These are phyloP conservation scores for Halesus radiatus DNA, from an alignment of 1,140 invertebrate species.

Conservation along the genomic window DNA sequence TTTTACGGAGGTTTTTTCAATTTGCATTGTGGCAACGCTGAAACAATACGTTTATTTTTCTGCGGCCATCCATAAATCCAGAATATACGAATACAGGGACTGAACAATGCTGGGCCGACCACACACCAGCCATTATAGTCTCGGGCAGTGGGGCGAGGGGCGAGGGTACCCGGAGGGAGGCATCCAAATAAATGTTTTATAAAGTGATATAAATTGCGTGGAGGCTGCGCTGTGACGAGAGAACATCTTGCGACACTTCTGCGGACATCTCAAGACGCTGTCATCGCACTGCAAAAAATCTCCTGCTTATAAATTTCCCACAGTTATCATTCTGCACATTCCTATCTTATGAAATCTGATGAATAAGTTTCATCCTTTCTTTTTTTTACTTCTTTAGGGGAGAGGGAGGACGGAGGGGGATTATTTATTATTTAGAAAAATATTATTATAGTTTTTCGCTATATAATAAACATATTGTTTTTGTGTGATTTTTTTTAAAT, in stretches of 20 bases:
- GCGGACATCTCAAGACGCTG: background rate
- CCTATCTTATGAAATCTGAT: no score
- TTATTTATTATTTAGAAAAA: no score
- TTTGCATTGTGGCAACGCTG: conserved; percentile 45
- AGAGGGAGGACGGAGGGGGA: no score
- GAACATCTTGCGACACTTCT: background rate
- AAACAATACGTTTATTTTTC: conserved; percentile 53
- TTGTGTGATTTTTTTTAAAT: no score
- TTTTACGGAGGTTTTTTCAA: conserved; percentile 40
- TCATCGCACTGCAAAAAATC: background rate
- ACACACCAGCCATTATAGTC: conserved; percentile 10
- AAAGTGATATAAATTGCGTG: conserved; percentile 6
- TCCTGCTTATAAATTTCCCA: background rate
- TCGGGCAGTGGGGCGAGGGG: no score
- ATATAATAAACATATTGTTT: no score
- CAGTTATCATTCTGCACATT: no score
- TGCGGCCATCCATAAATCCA: conserved; percentile 43
- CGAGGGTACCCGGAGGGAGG: background rate
- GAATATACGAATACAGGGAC: conserved; percentile 43
- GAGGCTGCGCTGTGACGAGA: background rate
- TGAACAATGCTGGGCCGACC: conserved; percentile 34
- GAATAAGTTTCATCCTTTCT: no score
- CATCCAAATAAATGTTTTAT: background rate
- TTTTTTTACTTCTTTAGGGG: no score
- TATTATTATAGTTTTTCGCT: no score